Percentiles rank a stretch among this genome's conserved stretches.
Evolutionary conservation across 2,113 vertebrate species (phyloP).

Genomic region (Ahaetulla prasina): DNA sequence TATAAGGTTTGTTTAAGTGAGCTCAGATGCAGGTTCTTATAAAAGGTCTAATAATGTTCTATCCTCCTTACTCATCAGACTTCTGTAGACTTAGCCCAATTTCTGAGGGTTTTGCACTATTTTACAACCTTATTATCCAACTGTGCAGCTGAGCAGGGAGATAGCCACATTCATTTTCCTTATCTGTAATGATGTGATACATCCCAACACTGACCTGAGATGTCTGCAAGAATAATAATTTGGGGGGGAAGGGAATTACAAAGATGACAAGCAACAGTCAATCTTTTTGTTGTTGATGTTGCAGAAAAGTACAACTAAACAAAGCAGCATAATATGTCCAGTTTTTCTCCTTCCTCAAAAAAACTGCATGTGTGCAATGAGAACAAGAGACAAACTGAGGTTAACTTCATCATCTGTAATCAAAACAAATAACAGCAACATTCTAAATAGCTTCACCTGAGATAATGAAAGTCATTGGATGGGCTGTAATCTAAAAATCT

Average conservation of each 20-base stretch:
- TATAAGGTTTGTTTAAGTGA: constrained; percentile 57
- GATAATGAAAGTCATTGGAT: constrained; percentile 39
- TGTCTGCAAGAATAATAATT: constrained; percentile 77
- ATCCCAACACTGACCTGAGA: constrained; percentile 72
- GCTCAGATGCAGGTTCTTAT: constrained; percentile 63
- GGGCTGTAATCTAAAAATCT: constrained; percentile 45
- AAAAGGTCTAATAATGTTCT: constrained; percentile 74
- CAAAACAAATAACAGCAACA: constrained; percentile 28
- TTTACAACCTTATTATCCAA: constrained; percentile 73
- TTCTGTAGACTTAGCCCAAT: constrained; percentile 71
- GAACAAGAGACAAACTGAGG: neutral
- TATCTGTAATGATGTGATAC: constrained; percentile 90
- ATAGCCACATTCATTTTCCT: constrained; percentile 87
- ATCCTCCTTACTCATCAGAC: constrained; percentile 78
- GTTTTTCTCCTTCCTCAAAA: constrained; percentile 45
- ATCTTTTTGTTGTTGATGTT: constrained; percentile 9
- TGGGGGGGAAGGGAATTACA: constrained; percentile 55
- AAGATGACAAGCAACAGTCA: constrained; percentile 72
- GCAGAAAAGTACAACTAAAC: constrained; percentile 41
- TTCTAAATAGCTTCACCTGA: constrained; percentile 41
- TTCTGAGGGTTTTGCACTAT: constrained; percentile 76
- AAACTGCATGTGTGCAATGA: constrained; percentile 49
- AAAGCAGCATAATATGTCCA: constrained; percentile 34
- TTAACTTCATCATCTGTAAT: constrained; percentile 24
- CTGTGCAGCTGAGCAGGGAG: constrained; percentile 80